Conservation (phyloP, 2,888 invertebrate genomes). For the Coecobrya sp. region DNA sequence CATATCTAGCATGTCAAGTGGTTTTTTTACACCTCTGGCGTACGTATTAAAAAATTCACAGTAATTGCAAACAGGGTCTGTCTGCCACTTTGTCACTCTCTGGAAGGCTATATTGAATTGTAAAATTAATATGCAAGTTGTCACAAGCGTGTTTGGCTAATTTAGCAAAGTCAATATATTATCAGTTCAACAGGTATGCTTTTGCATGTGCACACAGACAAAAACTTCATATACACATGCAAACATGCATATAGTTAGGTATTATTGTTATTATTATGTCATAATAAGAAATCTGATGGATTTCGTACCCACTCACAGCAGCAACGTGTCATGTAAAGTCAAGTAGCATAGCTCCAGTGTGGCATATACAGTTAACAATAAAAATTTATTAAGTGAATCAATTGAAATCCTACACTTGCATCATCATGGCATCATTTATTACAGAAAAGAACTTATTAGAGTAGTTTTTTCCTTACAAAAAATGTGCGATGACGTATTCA, state of each 20-base stretch:
- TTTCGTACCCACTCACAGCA: background rate
- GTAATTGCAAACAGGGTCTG: constrained; percentile 11
- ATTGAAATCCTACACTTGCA: background rate
- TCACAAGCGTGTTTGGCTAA: background rate
- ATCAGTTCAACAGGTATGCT: background rate
- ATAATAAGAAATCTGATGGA: constrained; percentile 11
- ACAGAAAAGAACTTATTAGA: background rate
- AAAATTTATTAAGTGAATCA: constrained; percentile 15
- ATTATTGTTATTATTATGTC: constrained; percentile 57
- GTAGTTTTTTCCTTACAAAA: too few relatives aligned
- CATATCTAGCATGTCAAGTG: constrained; percentile 50
- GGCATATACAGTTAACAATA: background rate
- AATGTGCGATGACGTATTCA: too few relatives aligned
- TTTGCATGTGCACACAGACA: background rate
- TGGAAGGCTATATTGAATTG: background rate
- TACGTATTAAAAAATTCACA: background rate
- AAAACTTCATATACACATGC: background rate
- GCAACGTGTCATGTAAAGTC: constrained; percentile 33
- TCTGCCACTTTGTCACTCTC: constrained; percentile 13
- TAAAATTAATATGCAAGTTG: background rate
- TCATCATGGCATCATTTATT: background rate
- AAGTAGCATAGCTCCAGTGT: background rate
- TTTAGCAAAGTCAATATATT: background rate
- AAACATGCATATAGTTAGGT: background rate
- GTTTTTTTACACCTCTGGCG: constrained; percentile 37